phyloP scores from a whole-genome alignment of 2,113 vertebrate genomes.

The Thermophis baileyi region DNA sequence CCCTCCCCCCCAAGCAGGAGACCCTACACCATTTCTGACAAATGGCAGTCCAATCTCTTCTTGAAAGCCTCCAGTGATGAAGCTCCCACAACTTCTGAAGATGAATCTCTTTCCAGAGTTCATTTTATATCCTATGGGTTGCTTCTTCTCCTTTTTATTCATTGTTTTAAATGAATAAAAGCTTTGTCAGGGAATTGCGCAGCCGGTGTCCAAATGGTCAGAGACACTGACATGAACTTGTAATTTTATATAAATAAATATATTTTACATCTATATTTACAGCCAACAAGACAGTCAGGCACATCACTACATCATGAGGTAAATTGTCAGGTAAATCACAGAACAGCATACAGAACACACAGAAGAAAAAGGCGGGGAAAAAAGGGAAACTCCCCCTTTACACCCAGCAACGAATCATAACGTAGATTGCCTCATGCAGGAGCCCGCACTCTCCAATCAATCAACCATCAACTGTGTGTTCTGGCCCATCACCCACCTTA shows the following conservation, averaged over 20 bases:
- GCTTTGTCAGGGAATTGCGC: background rate
- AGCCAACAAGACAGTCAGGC: background rate
- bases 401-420: background rate
- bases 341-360: too few species aligned
- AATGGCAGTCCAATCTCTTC: too few species aligned
- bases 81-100: too few species aligned
- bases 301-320: background rate
- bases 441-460: background rate
- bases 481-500: too few species aligned
- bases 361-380: background rate
- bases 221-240: background rate
- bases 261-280: background rate
- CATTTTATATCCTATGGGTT: conserved; percentile 35
- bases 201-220: background rate
- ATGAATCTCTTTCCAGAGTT: conserved; percentile 34
- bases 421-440: background rate
- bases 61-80: too few species aligned
- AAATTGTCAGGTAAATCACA: background rate
- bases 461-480: background rate
- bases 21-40: too few species aligned
- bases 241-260: background rate
- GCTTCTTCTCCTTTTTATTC: background rate
- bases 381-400: background rate
- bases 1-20: too few species aligned
- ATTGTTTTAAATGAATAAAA: background rate